A percentile compares a stretch with the other conserved stretches of the same genome.
Conservation (phyloP, 2,113 vertebrate genomes). For the Megalops atlanticus region DNA sequence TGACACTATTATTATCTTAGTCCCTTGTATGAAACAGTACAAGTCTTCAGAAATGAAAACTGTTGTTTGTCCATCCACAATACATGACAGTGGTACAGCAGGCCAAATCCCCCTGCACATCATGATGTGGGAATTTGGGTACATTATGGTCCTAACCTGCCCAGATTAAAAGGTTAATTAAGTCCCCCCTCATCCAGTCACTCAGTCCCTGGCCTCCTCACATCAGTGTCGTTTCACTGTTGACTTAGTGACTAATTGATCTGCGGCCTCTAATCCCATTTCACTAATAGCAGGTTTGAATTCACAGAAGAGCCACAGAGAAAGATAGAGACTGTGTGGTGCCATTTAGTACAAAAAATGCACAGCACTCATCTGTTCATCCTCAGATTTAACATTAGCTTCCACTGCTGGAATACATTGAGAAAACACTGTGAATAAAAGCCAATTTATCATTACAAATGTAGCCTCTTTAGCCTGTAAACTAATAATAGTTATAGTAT, state of each 20-base stretch:
- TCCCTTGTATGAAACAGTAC: neutral
- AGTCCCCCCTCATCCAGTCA: neutral
- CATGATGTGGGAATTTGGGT: neutral
- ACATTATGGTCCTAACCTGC: neutral
- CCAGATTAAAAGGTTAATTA: constrained; percentile 1
- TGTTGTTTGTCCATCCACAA: neutral
- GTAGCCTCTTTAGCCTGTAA: neutral
- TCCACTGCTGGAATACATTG: neutral
- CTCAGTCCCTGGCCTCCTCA: neutral
- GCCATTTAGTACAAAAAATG: neutral
- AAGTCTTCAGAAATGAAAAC: neutral
- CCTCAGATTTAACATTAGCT: neutral
- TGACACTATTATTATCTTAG: neutral
- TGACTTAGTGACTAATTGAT: constrained; percentile 17
- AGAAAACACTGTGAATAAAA: neutral
- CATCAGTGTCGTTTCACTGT: neutral
- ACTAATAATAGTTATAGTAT: neutral
- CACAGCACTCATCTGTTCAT: neutral
- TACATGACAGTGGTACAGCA: neutral
- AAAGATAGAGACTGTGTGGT: neutral
- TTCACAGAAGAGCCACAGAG: neutral
- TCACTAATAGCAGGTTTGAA: neutral
- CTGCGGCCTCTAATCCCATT: neutral
- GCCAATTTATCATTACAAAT: neutral
- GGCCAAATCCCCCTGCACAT: neutral